Conservation (phyloP, 2,888 invertebrate genomes). For the Ommatoiulus sabulosus region DNA sequence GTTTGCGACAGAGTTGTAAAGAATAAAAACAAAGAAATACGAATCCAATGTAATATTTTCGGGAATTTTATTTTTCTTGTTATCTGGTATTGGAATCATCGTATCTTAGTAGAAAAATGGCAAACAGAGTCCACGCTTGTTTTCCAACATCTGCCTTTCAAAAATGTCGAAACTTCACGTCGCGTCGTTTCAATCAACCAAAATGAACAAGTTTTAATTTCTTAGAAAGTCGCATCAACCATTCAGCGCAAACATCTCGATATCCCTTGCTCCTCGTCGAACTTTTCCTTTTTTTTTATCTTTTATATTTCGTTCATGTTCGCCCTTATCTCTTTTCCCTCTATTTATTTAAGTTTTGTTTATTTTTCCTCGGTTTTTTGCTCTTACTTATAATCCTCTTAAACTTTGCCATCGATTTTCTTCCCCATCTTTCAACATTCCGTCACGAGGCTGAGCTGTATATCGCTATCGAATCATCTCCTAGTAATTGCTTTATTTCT, state of each 20-base stretch:
- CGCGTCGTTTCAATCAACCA: background rate
- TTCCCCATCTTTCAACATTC: constrained; percentile 1
- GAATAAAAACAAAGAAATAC: no score
- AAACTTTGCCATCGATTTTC: constrained; percentile 32
- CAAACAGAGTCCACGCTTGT: no score
- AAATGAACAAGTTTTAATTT: background rate
- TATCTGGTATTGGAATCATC: no score
- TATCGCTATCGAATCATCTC: constrained; percentile 30
- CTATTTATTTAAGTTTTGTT: constrained; percentile 30
- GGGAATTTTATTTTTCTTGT: no score
- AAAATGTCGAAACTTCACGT: no score
- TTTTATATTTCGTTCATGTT: background rate
- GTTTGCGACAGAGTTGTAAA: no score
- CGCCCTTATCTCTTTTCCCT: background rate
- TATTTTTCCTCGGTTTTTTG: constrained; percentile 32
- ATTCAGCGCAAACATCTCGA: background rate
- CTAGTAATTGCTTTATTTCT: constrained; percentile 30
- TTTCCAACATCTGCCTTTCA: no score
- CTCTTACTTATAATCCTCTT: background rate
- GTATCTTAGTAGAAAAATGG: no score
- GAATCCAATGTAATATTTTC: no score
- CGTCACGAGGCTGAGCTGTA: background rate
- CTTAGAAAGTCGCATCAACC: background rate
- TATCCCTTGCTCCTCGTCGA: background rate
- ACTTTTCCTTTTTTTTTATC: background rate